Evolutionary conservation across 2,888 invertebrate genomes (phyloP).

Genomic region (Drosophila stalkeri): DNA sequence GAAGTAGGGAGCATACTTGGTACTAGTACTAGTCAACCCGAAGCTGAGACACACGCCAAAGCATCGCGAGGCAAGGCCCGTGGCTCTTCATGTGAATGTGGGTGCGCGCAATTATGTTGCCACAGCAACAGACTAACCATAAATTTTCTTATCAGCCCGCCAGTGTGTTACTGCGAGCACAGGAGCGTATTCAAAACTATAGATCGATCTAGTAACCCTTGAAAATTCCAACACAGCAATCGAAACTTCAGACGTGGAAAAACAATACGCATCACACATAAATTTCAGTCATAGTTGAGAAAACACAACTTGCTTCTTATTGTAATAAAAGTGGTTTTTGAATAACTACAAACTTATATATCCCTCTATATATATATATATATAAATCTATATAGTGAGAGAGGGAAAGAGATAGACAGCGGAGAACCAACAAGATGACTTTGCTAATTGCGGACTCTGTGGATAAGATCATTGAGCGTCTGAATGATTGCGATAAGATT

Average conservation of each 20-base stretch:
- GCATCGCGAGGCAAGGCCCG: constrained; percentile 41
- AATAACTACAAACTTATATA: not conserved
- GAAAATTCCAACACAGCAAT: not conserved
- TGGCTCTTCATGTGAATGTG: constrained; percentile 55
- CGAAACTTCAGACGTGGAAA: not conserved
- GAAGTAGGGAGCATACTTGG: constrained; percentile 2
- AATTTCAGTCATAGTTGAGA: constrained; percentile 16
- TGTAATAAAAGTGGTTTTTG: not conserved
- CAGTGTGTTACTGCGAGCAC: constrained; percentile 17
- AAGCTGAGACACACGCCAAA: constrained; percentile 62
- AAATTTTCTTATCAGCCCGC: constrained; percentile 74
- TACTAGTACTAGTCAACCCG: constrained; percentile 32
- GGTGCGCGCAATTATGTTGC: constrained; percentile 81
- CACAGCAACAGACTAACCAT: constrained; percentile 70
- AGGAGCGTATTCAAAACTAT: constrained; percentile 56
- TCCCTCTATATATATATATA: not conserved
- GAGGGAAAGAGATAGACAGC: not conserved
- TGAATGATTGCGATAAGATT: constrained; percentile 37
- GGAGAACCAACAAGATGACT: constrained; percentile 1
- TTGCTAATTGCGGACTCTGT: not conserved
- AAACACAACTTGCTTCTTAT: not conserved
- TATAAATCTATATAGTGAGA: not conserved
- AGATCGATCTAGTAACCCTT: not conserved
- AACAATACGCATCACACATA: not conserved
- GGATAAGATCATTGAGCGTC: constrained; percentile 11